Evolutionary conservation across 2,888 invertebrate genomes (phyloP).

Genomic region (Hemistola chrysoprasaria): DNA sequence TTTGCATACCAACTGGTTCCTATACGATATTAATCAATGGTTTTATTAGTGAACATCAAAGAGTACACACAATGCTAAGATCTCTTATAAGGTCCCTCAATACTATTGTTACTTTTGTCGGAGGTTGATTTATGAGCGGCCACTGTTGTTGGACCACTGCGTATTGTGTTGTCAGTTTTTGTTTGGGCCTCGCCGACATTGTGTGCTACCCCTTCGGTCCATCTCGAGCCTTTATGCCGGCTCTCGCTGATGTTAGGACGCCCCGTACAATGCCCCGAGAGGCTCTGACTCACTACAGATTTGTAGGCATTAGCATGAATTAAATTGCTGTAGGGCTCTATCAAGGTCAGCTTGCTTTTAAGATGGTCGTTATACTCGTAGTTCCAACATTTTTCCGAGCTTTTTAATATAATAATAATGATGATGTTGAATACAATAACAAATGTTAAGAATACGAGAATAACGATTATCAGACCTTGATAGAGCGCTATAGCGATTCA

Average conservation of each 20-base stretch:
- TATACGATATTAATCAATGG: slow-evolving; percentile 82
- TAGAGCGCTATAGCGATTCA: slow-evolving; percentile 18
- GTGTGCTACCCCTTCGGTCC: slow-evolving; percentile 76
- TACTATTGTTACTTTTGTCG: slow-evolving; percentile 81
- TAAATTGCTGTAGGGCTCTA: slow-evolving; percentile 18
- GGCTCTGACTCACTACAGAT: slow-evolving; percentile 51
- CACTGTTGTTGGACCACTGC: slow-evolving; percentile 78
- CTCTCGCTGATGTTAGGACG: slow-evolving; percentile 76
- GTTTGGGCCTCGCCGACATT: slow-evolving; percentile 79
- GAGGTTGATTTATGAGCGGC: slow-evolving; percentile 81
- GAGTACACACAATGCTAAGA: slow-evolving; percentile 79
- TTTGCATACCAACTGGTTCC: slow-evolving; percentile 81
- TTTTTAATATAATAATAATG: too few relatives aligned
- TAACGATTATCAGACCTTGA: too few relatives aligned
- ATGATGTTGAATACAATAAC: too few relatives aligned
- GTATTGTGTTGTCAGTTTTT: slow-evolving; percentile 81
- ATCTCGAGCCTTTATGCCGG: slow-evolving; percentile 73
- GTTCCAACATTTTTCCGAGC: too few relatives aligned
- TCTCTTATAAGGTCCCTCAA: slow-evolving; percentile 82
- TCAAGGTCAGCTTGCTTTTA: slow-evolving; percentile 13
- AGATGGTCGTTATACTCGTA: too few relatives aligned
- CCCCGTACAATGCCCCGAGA: slow-evolving; percentile 61
- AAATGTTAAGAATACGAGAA: too few relatives aligned
- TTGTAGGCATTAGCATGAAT: slow-evolving; percentile 46
- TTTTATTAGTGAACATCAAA: slow-evolving; percentile 83